A percentile compares a stretch with the other conserved stretches of the same genome.
phyloP scores from a whole-genome alignment of 2,888 invertebrate species.

The Atrina japonica region DNA sequence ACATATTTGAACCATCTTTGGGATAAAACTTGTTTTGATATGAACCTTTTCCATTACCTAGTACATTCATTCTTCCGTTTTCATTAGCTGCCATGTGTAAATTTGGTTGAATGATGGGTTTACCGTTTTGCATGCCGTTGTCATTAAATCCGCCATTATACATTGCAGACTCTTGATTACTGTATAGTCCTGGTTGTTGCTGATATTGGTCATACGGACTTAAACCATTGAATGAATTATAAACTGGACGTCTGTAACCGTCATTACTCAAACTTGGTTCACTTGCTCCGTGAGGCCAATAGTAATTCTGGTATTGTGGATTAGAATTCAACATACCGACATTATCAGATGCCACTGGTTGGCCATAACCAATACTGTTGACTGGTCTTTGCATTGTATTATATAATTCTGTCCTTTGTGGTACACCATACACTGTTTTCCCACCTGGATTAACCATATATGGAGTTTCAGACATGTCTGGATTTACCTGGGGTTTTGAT shows the following conservation, averaged over 20 bases:
- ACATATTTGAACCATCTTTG: too few relatives aligned
- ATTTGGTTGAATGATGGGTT: too few relatives aligned
- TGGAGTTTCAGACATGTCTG: background rate
- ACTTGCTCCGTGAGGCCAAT: slow-evolving; percentile 14
- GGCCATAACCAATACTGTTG: background rate
- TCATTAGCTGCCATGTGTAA: too few relatives aligned
- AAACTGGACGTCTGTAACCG: slow-evolving; percentile 5
- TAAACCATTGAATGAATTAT: background rate
- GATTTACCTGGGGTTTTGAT: too few relatives aligned
- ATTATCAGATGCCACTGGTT: background rate
- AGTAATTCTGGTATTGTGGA: slow-evolving; percentile 11
- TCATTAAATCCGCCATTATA: background rate
- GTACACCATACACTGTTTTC: slow-evolving; percentile 5
- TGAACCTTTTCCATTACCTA: too few relatives aligned
- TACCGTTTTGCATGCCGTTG: too few relatives aligned
- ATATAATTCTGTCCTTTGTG: slow-evolving; percentile 9
- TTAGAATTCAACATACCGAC: slow-evolving; percentile 7
- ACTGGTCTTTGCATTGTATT: background rate
- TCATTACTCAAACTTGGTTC: slow-evolving; percentile 7
- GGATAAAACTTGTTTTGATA: too few relatives aligned
- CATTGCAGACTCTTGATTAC: background rate
- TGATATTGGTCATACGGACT: slow-evolving; percentile 12
- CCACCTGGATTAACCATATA: background rate
- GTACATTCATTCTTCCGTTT: too few relatives aligned
- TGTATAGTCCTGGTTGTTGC: background rate